Conservation (phyloP, 2,797 vertebrate species). For the Anableps anableps region DNA sequence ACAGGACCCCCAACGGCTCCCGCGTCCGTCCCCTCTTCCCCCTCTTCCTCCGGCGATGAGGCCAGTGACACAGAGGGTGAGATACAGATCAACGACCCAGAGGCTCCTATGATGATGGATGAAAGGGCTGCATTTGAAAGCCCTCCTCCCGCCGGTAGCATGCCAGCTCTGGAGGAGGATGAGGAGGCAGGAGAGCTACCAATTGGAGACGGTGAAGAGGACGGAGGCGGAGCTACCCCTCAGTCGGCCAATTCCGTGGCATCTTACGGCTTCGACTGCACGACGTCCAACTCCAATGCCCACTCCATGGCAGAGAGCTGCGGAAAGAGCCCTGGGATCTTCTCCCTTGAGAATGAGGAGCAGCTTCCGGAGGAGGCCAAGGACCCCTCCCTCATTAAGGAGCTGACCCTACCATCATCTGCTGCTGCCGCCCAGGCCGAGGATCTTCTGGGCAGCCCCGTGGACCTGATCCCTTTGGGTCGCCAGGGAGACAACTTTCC, state of each 20-base stretch:
- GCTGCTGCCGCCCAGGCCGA: conserved; percentile 64
- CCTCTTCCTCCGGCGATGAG: conserved; percentile 83
- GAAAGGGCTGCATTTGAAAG: conserved; percentile 74
- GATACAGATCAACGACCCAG: conserved; percentile 81
- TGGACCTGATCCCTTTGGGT: conserved; percentile 80
- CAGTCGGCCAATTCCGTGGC: conserved; percentile 85
- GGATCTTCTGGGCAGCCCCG: conserved; percentile 73
- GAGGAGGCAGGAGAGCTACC: conserved; percentile 75
- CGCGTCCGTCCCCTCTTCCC: conserved; percentile 81
- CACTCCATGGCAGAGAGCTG: conserved; percentile 87
- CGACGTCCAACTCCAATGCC: conserved; percentile 84
- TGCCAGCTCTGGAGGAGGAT: conserved; percentile 78
- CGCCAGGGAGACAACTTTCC: conserved; percentile 58
- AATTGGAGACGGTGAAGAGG: conserved; percentile 71
- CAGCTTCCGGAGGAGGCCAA: conserved; percentile 84
- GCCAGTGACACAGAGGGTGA: conserved; percentile 85
- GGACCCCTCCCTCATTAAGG: conserved; percentile 83
- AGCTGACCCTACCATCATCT: conserved; percentile 77
- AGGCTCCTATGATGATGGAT: conserved; percentile 55
- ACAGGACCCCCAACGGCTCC: conserved; percentile 83
- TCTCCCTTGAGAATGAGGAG: conserved; percentile 86
- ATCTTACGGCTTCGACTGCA: conserved; percentile 86
- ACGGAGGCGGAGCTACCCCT: conserved; percentile 81
- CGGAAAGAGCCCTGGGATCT: conserved; percentile 85
- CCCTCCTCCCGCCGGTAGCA: conserved; percentile 61